A percentile compares a stretch with the other conserved stretches of the same genome.
These are phyloP conservation scores for Coracias cyanogaster DNA, from an alignment of 2,797 vertebrate genomes.

Conservation along the genomic window DNA sequence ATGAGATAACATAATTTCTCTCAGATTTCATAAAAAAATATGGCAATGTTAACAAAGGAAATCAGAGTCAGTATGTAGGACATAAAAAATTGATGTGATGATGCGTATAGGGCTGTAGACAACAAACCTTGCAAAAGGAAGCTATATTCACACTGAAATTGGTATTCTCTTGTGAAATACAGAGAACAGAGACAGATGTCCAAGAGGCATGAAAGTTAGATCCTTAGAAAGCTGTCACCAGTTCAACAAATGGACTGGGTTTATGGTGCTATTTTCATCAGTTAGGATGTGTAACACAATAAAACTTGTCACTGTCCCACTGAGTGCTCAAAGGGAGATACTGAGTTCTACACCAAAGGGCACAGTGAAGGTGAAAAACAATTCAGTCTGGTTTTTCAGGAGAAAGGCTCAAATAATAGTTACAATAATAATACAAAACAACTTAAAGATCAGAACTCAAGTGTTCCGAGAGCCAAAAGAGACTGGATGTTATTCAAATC, in stretches of 20 bases:
- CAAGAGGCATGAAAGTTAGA: background rate
- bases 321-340: background rate
- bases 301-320: background rate
- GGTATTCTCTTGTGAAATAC: background rate
- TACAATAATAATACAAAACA: background rate
- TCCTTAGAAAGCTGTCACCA: background rate
- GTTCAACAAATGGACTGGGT: background rate
- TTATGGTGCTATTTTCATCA: background rate
- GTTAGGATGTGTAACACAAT: background rate
- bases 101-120: background rate
- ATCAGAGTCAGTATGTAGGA: background rate
- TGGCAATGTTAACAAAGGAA: background rate
- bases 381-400: background rate
- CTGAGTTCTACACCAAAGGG: background rate
- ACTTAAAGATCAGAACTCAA: background rate
- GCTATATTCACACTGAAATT: background rate
- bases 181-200: background rate
- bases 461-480: background rate
- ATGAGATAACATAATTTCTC: background rate
- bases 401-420: background rate
- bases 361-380: background rate
- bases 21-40: background rate
- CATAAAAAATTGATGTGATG: background rate
- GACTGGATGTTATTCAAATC: background rate
- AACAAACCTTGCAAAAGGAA: background rate